Conservation (phyloP, 2,888 invertebrate species). For the Agrotis ipsilon region DNA sequence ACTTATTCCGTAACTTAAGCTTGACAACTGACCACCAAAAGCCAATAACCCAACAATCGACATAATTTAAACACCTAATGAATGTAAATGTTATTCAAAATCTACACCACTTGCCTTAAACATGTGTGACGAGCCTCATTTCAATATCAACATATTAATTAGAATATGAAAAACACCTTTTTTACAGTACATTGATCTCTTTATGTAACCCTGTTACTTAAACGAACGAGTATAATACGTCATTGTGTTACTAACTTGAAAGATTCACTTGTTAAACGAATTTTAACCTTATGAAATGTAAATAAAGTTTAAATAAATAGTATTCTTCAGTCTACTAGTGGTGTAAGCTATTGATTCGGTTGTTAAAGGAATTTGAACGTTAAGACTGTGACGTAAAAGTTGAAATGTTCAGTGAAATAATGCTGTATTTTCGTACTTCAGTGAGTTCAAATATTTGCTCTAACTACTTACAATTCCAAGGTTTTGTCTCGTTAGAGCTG, state of each 20-base stretch:
- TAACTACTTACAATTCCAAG: conserved; percentile 64
- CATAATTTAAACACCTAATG: conserved; percentile 30
- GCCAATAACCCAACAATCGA: conserved; percentile 7
- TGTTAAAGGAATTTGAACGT: conserved; percentile 29
- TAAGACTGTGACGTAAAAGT: background rate
- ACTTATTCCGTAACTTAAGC: background rate
- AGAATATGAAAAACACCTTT: conserved; percentile 65
- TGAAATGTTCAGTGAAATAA: conserved; percentile 29
- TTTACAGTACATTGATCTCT: conserved; percentile 58
- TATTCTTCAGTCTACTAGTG: background rate
- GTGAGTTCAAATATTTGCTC: conserved; percentile 60
- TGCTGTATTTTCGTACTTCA: conserved; percentile 53
- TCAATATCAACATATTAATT: conserved; percentile 64
- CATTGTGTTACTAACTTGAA: conserved; percentile 5
- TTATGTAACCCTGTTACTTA: conserved; percentile 39
- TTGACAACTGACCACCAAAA: conserved; percentile 24
- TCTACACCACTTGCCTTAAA: conserved; percentile 36
- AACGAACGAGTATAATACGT: conserved; percentile 13
- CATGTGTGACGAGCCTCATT: conserved; percentile 58
- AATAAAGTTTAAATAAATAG: background rate
- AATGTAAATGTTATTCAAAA: conserved; percentile 58
- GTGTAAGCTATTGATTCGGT: background rate
- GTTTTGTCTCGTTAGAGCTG: conserved; percentile 57
- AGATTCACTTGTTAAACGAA: conserved; percentile 13
- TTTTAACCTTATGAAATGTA: conserved; percentile 12